Evolutionary conservation across 2,113 vertebrate genomes (phyloP).

Genomic region (Myotis yumanensis): DNA sequence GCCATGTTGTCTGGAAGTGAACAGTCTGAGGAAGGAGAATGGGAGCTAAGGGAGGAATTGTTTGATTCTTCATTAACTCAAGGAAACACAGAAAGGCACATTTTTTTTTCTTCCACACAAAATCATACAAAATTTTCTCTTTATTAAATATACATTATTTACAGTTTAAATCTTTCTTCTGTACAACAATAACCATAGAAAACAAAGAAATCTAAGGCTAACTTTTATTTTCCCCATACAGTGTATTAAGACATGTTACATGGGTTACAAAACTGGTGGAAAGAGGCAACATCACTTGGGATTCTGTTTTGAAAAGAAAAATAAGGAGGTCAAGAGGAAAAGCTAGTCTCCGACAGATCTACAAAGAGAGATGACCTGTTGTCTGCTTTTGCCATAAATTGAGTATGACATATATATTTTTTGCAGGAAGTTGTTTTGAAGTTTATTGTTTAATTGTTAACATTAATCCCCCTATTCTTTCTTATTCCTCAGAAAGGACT

Average conservation of each 20-base stretch:
- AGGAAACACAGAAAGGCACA: conserved; percentile 79
- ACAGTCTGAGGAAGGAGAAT: conserved; percentile 56
- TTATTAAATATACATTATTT: conserved; percentile 97
- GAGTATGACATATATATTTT: background rate
- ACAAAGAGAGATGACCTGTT: conserved; percentile 15
- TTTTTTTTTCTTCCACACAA: conserved; percentile 84
- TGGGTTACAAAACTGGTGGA: conserved; percentile 85
- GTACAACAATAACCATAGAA: conserved; percentile 93
- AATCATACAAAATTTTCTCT: conserved; percentile 89
- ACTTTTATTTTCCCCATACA: conserved; percentile 78
- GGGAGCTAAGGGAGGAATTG: conserved; percentile 20
- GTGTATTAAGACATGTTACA: conserved; percentile 83
- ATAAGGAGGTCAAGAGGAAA: conserved; percentile 71
- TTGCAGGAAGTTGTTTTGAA: background rate
- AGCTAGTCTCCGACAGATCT: conserved; percentile 66
- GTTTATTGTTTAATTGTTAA: conserved; percentile 9
- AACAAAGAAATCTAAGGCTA: conserved; percentile 89
- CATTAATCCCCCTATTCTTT: background rate
- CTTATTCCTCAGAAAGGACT: background rate
- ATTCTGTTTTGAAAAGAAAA: conserved; percentile 79
- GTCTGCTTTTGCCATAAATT: conserved; percentile 61
- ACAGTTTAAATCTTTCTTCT: conserved; percentile 89
- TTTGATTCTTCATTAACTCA: conserved; percentile 59
- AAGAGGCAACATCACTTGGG: conserved; percentile 82
- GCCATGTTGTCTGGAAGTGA: conserved; percentile 47